Evolutionary conservation across 92 coral and sea anemone genomes (phyloP), one percentile per base, ranked within the genome.

Genomic region (Siderastrea radians): DNA sequence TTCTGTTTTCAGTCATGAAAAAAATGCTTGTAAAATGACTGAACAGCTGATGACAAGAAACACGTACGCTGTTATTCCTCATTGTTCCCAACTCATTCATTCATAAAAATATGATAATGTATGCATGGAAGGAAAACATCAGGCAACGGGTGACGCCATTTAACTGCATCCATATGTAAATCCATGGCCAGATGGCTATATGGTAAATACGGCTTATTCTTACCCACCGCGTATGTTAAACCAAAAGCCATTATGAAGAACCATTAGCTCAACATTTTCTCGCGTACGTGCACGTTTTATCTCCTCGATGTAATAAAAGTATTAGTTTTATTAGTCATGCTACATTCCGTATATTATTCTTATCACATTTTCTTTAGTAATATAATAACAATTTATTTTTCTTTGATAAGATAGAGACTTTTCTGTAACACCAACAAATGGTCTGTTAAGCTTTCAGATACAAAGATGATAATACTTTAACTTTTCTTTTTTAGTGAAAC

Each of bases 71-170:
- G 17, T 59, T 68, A 14, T 13, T 3, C 38, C 17, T 54, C 10
- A n/a, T 81, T 67, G 12, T 68, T 67, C 43, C 51, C 61, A 68
- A 68, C 17, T 43, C 49, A 80, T 67, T 80, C 8, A 70, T 52
- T 70, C 84, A 67, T 38, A 65, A 54, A 67, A 80, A 43, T 14
- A 50, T 38, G 11, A 2, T 49, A 12, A 49, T 17, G 66, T 7
- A 68, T 68, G 76, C 53, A 10, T 7, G 64, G 48, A 16, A 64
- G 66, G 85, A 52, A 81, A 68, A 81, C 52, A 16, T 52, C 76
- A 54, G 65, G 74, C 72, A 81, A 57, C 14, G n/a, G n/a, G 46
- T 14, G 76, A 15, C 3, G 17, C 49, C n/a, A 9, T 38, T 46
- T 11, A 57, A 45, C 53, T 6, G 7, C 49, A 45, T 43, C 52